Percentiles rank a stretch among this genome's conserved stretches.
Conservation (phyloP, 2,797 vertebrate species). For the Sciurus carolinensis region DNA sequence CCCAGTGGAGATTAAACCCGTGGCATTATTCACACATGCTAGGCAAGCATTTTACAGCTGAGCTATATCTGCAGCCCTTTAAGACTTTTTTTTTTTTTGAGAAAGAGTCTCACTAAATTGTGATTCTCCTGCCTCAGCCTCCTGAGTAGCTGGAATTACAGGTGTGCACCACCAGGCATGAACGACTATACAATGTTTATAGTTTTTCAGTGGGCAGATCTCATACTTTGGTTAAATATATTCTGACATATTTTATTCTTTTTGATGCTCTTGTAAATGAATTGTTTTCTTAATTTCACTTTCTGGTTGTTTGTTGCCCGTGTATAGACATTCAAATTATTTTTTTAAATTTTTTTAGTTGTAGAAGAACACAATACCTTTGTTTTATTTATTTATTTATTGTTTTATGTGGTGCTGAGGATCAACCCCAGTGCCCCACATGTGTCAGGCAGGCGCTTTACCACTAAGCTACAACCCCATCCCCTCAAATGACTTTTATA, state of each 20-base stretch:
- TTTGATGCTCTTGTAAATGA: conserved; percentile 52
- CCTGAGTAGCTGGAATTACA: no score
- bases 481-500: not conserved
- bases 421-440: no score
- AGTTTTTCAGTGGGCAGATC: not conserved
- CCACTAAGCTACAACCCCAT: no score
- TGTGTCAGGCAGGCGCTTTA: no score
- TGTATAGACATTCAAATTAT: not conserved
- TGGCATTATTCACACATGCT: no score
- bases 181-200: not conserved
- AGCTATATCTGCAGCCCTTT: not conserved
- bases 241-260: conserved; percentile 37
- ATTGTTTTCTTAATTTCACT: conserved; percentile 54
- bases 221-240: conserved; percentile 1
- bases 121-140: no score
- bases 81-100: not conserved
- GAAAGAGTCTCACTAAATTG: no score
- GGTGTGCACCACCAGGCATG: no score
- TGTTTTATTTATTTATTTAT: no score
- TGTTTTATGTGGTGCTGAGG: no score
- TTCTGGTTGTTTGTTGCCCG: conserved; percentile 32
- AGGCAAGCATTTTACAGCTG: not conserved
- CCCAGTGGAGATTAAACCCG: no score
- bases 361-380: no score
- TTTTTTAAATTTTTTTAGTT: not conserved